Evolutionary conservation across 2,797 vertebrate species (phyloP).

Genomic region (Tamandua tetradactyla): DNA sequence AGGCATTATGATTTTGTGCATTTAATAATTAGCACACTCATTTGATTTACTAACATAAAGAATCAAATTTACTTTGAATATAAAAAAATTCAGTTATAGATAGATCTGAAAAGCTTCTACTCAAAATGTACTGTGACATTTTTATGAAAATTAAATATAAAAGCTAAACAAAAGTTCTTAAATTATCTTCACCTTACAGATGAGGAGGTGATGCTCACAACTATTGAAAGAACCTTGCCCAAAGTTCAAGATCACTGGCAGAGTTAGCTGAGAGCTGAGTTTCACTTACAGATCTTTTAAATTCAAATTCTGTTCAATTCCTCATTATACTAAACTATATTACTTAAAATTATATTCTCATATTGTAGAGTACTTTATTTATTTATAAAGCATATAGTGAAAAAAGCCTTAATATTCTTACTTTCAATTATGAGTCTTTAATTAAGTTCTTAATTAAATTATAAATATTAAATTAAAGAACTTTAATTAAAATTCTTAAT

Average conservation of each 20-base stretch:
- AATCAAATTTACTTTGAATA: not conserved
- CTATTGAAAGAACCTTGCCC: not conserved
- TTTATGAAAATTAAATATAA: not conserved
- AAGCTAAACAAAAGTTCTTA: not conserved
- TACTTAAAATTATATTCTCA: not conserved
- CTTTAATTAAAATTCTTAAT: not conserved
- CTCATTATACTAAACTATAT: not conserved
- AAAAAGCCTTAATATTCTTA: not conserved
- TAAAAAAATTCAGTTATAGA: not conserved
- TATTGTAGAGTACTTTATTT: not conserved
- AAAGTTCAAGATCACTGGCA: not conserved
- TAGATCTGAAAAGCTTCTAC: not conserved
- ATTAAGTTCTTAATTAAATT: no score
- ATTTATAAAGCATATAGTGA: no score
- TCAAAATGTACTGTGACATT: not conserved
- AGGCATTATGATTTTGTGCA: not conserved
- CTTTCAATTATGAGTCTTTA: not conserved
- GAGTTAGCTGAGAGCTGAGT: not conserved
- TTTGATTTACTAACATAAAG: constrained; percentile 14
- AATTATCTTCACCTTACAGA: not conserved
- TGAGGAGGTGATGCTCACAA: not conserved
- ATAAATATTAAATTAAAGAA: no score
- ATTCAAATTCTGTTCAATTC: not conserved
- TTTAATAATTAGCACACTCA: not conserved
- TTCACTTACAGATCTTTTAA: not conserved